Percentiles rank a stretch among this genome's conserved stretches.
phyloP scores from a whole-genome alignment of 2,888 invertebrate species.

The Dryobotodes eremita region DNA sequence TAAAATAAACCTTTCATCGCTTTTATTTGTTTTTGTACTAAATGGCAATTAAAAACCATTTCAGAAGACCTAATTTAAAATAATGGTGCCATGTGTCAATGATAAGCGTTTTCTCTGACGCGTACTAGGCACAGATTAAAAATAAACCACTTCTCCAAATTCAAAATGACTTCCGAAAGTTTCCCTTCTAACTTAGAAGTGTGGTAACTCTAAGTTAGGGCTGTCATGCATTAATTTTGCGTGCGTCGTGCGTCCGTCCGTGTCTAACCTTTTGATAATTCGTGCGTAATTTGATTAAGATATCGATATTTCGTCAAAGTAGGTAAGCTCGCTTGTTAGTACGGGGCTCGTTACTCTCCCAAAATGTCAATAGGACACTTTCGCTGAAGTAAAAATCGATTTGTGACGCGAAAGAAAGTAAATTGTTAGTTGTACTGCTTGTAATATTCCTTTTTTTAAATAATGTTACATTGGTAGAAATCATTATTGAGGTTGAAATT shows the following conservation, averaged over 20 bases:
- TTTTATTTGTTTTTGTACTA: constrained; percentile 12
- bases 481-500: constrained; percentile 12
- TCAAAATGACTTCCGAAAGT: constrained; percentile 7
- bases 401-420: constrained; percentile 58
- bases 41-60: constrained; percentile 19
- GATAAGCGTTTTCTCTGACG: constrained; percentile 1
- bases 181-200: constrained; percentile 1
- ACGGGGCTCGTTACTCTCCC: constrained; percentile 15
- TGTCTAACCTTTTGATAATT: constrained; percentile 62
- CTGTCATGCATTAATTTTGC: constrained; percentile 58
- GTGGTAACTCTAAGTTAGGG: constrained; percentile 49
- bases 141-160: constrained; percentile 11
- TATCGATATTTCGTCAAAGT: constrained; percentile 48
- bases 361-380: constrained; percentile 61
- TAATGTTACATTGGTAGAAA: constrained; percentile 19
- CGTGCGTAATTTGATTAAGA: constrained; percentile 65
- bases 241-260: constrained; percentile 52
- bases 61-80: constrained; percentile 7
- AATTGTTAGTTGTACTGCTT: constrained; percentile 31
- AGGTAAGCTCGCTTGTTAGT: constrained; percentile 36
- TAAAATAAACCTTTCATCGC: background rate
- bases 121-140: background rate
- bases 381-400: constrained; percentile 57
- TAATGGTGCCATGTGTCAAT: constrained; percentile 18
- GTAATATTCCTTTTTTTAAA: constrained; percentile 22